Conservation (phyloP, 1,140 invertebrate genomes). For the Drosophila sechellia region DNA sequence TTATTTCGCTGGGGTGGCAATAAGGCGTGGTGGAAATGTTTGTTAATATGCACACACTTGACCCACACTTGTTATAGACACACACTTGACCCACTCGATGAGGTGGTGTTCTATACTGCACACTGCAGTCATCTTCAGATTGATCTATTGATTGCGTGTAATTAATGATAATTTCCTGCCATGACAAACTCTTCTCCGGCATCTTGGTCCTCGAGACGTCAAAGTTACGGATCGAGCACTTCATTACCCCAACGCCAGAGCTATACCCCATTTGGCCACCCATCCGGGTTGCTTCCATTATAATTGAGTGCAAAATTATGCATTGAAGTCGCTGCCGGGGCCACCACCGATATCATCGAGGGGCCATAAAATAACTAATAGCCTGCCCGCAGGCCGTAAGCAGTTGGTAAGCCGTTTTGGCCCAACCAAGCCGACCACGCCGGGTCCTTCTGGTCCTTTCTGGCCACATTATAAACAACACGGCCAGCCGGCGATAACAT, state of each 20-base stretch:
- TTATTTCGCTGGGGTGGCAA: conserved; percentile 52
- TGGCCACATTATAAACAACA: conserved; percentile 74
- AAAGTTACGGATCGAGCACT: conserved; percentile 53
- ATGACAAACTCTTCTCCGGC: conserved; percentile 29
- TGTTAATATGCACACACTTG: conserved; percentile 76
- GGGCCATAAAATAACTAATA: conserved; percentile 74
- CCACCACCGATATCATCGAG: conserved; percentile 61
- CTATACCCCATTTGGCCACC: conserved; percentile 11
- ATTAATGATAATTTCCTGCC: conserved; percentile 65
- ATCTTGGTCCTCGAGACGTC: conserved; percentile 39
- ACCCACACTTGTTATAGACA: conserved; percentile 65
- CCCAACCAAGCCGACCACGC: neutral
- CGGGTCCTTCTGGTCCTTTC: neutral
- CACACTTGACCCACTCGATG: conserved; percentile 66
- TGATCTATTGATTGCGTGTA: conserved; percentile 68
- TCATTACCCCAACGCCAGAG: conserved; percentile 39
- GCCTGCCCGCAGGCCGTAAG: conserved; percentile 44
- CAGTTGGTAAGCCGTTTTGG: conserved; percentile 20
- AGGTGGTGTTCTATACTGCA: neutral
- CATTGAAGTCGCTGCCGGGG: conserved; percentile 58
- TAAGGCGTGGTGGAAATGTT: conserved; percentile 72
- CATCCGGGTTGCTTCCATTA: conserved; percentile 48
- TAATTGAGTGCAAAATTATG: conserved; percentile 83
- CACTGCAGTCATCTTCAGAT: conserved; percentile 25
- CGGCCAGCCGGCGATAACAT: conserved; percentile 59